Conservation (phyloP, 2,113 vertebrate genomes). For the Phalacrocorax brasilianus region DNA sequence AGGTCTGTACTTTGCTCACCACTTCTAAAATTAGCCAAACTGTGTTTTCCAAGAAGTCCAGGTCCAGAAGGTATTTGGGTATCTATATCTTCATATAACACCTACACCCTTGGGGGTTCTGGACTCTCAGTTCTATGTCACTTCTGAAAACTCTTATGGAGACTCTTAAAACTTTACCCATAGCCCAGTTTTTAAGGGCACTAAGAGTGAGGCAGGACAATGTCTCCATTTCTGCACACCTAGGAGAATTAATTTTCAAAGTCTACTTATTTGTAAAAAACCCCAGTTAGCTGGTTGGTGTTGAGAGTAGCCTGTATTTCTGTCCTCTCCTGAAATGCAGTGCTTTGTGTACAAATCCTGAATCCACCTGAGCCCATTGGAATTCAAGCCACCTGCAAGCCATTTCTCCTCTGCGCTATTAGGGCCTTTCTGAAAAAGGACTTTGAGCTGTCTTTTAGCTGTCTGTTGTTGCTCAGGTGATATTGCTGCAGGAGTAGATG, state of each 20-base stretch:
- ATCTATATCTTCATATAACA: not conserved
- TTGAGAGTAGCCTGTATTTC: not conserved
- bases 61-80: not conserved
- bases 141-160: not conserved
- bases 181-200: not conserved
- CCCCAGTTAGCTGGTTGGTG: not conserved
- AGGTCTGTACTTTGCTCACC: not conserved
- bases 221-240: not conserved
- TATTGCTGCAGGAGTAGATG: not conserved
- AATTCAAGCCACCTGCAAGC: not conserved
- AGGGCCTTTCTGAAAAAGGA: not conserved
- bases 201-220: not conserved
- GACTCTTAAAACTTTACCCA: not conserved
- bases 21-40: not conserved
- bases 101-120: not conserved
- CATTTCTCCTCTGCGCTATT: not conserved
- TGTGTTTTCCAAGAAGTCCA: not conserved
- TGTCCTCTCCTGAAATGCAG: not conserved
- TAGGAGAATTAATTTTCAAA: not conserved
- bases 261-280: not conserved
- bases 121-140: rapidly evolving
- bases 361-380: not conserved
- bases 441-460: not conserved
- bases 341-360: not conserved
- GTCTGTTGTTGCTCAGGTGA: not conserved